Conservation (phyloP, 2,888 invertebrate species). For the Ornithoptera priamus region DNA sequence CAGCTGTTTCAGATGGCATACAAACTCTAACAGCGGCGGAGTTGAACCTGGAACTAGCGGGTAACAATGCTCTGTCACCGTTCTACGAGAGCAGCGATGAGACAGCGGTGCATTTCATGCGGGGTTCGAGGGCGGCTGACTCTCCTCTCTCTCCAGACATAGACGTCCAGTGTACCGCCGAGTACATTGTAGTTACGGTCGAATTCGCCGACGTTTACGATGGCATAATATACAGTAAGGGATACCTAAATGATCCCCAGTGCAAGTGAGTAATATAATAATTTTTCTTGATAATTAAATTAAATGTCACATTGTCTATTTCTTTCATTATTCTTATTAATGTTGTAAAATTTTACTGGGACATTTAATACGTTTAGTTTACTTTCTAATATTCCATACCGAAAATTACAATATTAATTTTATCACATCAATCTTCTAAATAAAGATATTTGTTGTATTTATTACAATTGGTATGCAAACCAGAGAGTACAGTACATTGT, state of each 20-base stretch:
- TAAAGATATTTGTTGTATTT: too few species aligned
- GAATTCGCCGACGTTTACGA: conserved; percentile 83
- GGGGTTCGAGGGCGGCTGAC: conserved; percentile 76
- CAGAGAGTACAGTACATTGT: too few species aligned
- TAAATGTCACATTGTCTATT: too few species aligned
- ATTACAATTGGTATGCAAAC: too few species aligned
- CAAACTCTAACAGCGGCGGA: conserved; percentile 67
- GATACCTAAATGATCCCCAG: conserved; percentile 82
- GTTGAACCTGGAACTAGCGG: conserved; percentile 65
- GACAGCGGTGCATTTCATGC: conserved; percentile 66
- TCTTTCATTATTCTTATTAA: too few species aligned
- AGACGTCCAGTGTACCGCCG: conserved; percentile 81
- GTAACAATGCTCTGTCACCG: conserved; percentile 63
- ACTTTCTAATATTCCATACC: too few species aligned
- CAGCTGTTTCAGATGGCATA: conserved; percentile 72
- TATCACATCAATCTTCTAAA: too few species aligned
- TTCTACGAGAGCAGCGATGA: conserved; percentile 66
- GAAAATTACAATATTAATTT: too few species aligned
- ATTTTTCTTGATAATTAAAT: neutral
- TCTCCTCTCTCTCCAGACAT: conserved; percentile 73
- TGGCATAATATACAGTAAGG: conserved; percentile 86
- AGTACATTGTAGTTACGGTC: conserved; percentile 81
- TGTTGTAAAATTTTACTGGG: too few species aligned
- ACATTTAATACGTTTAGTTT: too few species aligned
- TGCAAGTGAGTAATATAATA: conserved; percentile 79